Conservation (phyloP, 2,113 vertebrate species). For the Phoenicopterus ruber region DNA sequence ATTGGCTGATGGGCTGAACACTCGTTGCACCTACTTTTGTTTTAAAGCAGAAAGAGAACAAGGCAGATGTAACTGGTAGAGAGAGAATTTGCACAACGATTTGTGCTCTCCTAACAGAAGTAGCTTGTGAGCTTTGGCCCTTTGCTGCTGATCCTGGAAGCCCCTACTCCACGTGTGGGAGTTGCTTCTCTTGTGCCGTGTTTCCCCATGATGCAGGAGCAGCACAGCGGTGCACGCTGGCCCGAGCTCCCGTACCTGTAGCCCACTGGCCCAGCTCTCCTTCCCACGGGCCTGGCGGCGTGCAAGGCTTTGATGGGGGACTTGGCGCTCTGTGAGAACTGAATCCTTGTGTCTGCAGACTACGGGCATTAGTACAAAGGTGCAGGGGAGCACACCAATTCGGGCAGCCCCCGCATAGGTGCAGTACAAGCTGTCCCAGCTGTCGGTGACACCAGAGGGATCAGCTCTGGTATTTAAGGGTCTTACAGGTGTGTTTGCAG, state of each 20-base stretch:
- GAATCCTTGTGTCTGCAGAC: neutral
- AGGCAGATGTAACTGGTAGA: neutral
- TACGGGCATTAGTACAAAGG: neutral
- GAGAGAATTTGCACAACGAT: neutral
- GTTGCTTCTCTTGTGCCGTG: neutral
- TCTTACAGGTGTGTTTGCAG: neutral
- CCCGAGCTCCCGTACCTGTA: neutral
- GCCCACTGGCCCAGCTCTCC: no score
- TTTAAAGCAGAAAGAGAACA: neutral
- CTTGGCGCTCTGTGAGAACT: neutral
- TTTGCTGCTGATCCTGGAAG: neutral
- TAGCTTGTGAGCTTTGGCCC: neutral
- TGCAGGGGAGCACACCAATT: accelerated
- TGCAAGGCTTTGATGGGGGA: accelerated
- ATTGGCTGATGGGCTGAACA: neutral
- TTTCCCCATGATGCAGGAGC: neutral
- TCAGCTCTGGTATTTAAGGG: neutral
- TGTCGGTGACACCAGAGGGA: neutral
- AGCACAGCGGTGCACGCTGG: neutral
- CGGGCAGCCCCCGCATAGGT: accelerated
- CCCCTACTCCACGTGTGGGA: no score
- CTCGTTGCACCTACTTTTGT: neutral
- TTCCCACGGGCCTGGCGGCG: neutral
- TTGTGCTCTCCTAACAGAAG: neutral
- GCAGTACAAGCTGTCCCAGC: neutral